phyloP scores from a whole-genome alignment of 1,140 invertebrate genomes.

The Euwallacea similis region DNA sequence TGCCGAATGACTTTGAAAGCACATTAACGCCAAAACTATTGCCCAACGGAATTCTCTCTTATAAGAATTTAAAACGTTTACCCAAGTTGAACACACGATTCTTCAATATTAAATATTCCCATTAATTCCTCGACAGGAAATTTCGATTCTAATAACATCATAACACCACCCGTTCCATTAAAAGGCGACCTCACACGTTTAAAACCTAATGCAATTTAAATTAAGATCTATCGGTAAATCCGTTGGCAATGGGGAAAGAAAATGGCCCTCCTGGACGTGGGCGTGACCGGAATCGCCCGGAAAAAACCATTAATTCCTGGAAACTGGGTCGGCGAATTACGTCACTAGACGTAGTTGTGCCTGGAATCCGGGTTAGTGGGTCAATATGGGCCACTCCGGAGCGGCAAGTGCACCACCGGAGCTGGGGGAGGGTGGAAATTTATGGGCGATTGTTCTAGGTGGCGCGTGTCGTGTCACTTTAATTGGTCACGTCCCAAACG shows the following conservation, averaged over 20 bases:
- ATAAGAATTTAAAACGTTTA: no score
- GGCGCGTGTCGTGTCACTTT: conserved; percentile 11
- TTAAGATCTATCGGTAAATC: background rate
- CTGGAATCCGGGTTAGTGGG: conserved; percentile 23
- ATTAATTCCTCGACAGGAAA: no score
- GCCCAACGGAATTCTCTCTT: no score
- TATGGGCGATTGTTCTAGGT: conserved; percentile 6
- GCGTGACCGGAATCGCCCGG: conserved; percentile 8
- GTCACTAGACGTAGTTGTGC: conserved; percentile 24
- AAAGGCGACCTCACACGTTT: background rate
- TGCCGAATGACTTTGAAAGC: no score
- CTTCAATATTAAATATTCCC: no score
- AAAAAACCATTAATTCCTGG: conserved; percentile 13
- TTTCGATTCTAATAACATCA: no score
- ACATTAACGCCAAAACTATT: no score
- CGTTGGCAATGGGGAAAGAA: conserved; percentile 1
- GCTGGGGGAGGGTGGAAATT: conserved; percentile 1
- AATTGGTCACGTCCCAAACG: conserved; percentile 4
- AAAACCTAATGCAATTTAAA: background rate
- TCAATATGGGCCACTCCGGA: background rate
- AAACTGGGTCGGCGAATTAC: conserved; percentile 21
- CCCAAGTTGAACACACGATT: no score
- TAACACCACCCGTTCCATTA: no score
- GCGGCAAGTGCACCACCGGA: conserved; percentile 6
- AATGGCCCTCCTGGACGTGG: background rate